Evolutionary conservation across 2,797 vertebrate species (phyloP).

Genomic region (Molossus molossus): DNA sequence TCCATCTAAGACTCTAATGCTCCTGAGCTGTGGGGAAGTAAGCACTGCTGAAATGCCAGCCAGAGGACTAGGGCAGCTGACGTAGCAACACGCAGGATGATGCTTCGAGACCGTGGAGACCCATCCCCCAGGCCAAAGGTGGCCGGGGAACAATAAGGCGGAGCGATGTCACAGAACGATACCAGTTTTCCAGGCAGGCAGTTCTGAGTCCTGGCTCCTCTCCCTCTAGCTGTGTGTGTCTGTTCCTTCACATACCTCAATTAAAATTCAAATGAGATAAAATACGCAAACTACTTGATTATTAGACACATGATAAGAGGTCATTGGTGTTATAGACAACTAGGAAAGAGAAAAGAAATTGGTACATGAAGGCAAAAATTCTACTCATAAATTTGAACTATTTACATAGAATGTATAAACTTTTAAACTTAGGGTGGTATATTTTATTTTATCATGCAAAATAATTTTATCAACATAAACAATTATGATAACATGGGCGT

Average conservation of each 20-base stretch:
- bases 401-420: conserved; percentile 10
- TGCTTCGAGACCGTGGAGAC: neutral
- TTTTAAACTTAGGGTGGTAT: neutral
- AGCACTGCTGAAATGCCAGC: neutral
- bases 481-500: neutral
- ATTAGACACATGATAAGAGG: neutral
- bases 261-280: conserved; percentile 40
- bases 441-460: conserved; percentile 31
- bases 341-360: neutral
- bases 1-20: neutral
- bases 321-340: neutral
- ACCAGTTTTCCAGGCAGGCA: neutral
- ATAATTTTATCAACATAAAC: neutral
- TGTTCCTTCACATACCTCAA: neutral
- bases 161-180: neutral
- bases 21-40: neutral
- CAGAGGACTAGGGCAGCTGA: neutral
- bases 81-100: neutral
- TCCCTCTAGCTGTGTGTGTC: neutral
- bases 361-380: neutral
- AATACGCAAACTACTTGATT: neutral
- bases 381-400: neutral
- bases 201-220: neutral
- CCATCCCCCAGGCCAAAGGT: neutral
- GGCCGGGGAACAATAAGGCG: neutral